Evolutionary conservation across 1,140 invertebrate genomes (phyloP), one percentile per base, ranked within the genome.

Genomic region (Cotesia typhae): DNA sequence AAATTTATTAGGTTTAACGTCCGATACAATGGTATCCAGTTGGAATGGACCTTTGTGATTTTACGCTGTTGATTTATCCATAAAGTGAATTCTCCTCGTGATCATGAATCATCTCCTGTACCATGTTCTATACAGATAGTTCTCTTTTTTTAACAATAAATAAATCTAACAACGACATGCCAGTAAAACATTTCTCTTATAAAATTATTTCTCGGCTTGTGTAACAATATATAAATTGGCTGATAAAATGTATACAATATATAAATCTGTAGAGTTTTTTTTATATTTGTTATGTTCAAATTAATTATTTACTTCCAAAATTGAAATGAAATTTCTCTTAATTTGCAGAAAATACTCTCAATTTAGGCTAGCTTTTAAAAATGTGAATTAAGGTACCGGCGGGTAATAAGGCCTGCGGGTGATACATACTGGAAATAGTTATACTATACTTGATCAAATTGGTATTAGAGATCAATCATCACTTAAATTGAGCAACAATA

Each of bases 101-200:
- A 66, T 63, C 71, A 72, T 75, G 67, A 75, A 75, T 75, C 74
- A 75, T 75, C 63, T 52, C 64, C 64, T 67, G 47, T 63, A 59
- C 57, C 70, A 10, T 28, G 28, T 28, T 28, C 28, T 55, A n/a
- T 37, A 59, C 38, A 60, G 52, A 36, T 28, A 47, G 47, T 37
- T 60, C 38, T 57, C 4, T 1, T 17, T 47, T 37, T 38, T 36
- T 55, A 59, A 70, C 47, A 67, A 17, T 36, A 64, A 52, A 60
- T 47, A 47, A 47, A 47, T 47, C 2, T 9, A 47, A 47, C 41
- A 67, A 72, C 60, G 57, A 59, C 17, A 53, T 38, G 67, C 67
- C 41, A 65, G 71, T 67, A 74, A 71, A 74, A 71, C 69, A 74
- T 74, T 71, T 74, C 64, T 74, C 69, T 59, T 52, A 70, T 61